Conservation (phyloP, 2,797 vertebrate species). For the Alca torda region DNA sequence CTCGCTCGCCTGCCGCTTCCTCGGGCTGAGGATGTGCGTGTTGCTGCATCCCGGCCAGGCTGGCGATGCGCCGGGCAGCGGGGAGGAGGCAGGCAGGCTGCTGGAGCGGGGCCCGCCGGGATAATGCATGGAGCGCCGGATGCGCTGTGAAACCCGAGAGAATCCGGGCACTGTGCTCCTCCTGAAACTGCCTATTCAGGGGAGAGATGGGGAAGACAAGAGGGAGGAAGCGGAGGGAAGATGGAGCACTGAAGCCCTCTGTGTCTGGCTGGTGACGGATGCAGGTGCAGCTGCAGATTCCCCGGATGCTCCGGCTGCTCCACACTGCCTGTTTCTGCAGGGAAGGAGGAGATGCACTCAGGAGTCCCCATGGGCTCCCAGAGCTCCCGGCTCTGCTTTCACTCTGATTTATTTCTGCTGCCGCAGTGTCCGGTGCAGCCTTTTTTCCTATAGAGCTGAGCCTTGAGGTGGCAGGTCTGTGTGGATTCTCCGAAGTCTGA, state of each 20-base stretch:
- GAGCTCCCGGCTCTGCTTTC: not conserved
- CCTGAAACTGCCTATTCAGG: conserved; percentile 64
- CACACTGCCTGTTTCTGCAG: not conserved
- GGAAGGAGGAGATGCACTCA: not conserved
- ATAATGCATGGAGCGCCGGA: conserved; percentile 1
- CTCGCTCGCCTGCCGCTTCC: not conserved
- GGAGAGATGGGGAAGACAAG: conserved; percentile 12
- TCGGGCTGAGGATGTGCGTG: not conserved
- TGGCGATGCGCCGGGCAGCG: not conserved
- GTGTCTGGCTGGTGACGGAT: conserved; percentile 22
- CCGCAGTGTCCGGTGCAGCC: not conserved
- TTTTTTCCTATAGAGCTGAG: not conserved
- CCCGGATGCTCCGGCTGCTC: not conserved
- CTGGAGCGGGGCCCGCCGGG: not conserved
- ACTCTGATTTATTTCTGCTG: not conserved
- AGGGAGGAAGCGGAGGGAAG: conserved; percentile 52
- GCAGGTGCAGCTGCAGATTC: conserved; percentile 60
- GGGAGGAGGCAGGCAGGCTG: not conserved
- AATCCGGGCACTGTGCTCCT: conserved; percentile 56
- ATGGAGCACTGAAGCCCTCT: conserved; percentile 60
- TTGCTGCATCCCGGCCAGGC: not conserved
- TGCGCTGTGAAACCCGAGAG: not conserved
- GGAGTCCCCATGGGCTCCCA: not conserved
- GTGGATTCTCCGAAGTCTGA: not conserved
- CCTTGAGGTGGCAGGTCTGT: not conserved